phyloP scores from a whole-genome alignment of 64 coral and sea anemone genomes.

The Trachythela sp. region DNA sequence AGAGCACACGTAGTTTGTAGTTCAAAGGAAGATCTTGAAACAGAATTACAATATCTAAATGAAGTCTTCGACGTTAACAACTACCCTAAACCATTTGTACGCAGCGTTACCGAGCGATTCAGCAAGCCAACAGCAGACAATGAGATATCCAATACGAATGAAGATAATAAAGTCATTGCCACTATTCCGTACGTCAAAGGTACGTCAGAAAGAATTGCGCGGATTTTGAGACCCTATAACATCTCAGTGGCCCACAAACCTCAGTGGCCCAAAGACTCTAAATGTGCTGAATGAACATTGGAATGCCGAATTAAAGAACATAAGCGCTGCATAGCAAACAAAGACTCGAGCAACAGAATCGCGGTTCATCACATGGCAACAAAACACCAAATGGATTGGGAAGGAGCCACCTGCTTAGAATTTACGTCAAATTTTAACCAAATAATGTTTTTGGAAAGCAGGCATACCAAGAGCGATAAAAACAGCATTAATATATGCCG shows the following conservation, averaged over 20 bases:
- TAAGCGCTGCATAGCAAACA: constrained; percentile 28
- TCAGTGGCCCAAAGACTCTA: constrained; percentile 37
- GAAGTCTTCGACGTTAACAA: constrained; percentile 38
- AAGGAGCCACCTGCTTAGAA: constrained; percentile 43
- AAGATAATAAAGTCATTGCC: not conserved
- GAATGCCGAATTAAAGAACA: constrained; percentile 45
- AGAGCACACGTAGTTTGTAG: constrained; percentile 60
- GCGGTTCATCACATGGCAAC: constrained; percentile 38
- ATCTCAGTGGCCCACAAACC: constrained; percentile 56
- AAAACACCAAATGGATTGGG: constrained; percentile 47
- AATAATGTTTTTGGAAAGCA: constrained; percentile 52
- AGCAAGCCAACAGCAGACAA: not conserved
- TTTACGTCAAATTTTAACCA: constrained; percentile 14
- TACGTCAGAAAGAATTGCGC: constrained; percentile 50
- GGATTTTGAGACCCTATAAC: constrained; percentile 52
- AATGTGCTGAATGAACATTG: constrained; percentile 51
- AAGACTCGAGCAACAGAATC: constrained; percentile 34
- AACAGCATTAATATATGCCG: too few relatives aligned
- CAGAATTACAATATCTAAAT: constrained; percentile 43
- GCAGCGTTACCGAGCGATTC: constrained; percentile 11
- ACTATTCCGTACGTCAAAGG: constrained; percentile 45
- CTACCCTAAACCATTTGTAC: constrained; percentile 41
- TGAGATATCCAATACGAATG: constrained; percentile 38
- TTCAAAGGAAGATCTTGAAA: constrained; percentile 16
- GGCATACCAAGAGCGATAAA: constrained; percentile 8